Base-by-base conservation (phyloP, 2,113 vertebrate genomes). In the Mustelus asterias region DNA sequence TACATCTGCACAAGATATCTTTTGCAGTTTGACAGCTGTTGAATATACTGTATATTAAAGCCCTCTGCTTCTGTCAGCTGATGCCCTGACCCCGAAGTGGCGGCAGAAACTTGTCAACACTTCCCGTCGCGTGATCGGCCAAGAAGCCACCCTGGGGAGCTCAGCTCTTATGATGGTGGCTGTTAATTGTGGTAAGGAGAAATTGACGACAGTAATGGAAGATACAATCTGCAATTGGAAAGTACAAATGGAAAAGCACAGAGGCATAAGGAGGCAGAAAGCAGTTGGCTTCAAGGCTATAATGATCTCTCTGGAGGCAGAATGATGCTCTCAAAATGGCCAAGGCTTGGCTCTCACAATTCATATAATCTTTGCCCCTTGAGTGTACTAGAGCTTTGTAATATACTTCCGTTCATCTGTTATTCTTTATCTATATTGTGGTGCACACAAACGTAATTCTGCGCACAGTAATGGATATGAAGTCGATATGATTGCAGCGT, bases 211-310 rank as follows among this genome's bases (percentile, higher is more conserved):
- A 69, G 37, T 69, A 94, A 69, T 70, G 67, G 65, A 94, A 94
- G n/a, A 70, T 70, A 70, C 37, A 70, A 94, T 11, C 29, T 72
- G n/a, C 93, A 44, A 94, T 70, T 41, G 37, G 65, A 69, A 70
- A 94, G 65, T 41, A 94, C 65, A 48, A 94, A 69, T 70, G 67
- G 93, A 67, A 95, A 95, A 60, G 94, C 94, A 72, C 44, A 54
- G 94, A 95, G 33, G 69, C 94, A 72, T 48, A 33, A 95, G 70
- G 70, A 33, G 16, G 2, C 94, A 95, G 94, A 95, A 72, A 95
- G 20, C 94, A 76, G 37, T 95, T 95, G 94, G 41, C 41, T 44
- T 29, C 24, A 72, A 90, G 69, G 94, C 69, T 95, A 72, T 95
- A 95, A 72, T 72, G 41, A 33, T 29, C 94, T 93, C 67, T 76